These are phyloP conservation scores for Apotomis betuletana DNA, from an alignment of 2,888 invertebrate species.

Conservation along the genomic window DNA sequence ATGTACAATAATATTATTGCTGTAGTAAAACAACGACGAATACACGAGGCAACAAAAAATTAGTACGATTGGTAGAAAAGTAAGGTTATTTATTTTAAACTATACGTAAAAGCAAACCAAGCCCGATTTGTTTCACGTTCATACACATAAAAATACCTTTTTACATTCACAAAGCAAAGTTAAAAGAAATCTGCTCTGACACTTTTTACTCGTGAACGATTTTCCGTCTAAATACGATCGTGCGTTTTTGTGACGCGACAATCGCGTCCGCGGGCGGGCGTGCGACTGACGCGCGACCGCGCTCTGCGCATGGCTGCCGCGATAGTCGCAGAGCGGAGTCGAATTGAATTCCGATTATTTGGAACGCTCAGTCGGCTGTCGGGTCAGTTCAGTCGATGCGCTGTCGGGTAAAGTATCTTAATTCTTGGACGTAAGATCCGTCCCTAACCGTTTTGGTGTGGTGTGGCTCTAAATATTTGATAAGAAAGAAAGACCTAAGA, in stretches of 20 bases:
- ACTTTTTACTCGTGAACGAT: constrained; percentile 9
- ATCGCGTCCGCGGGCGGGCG: constrained; percentile 57
- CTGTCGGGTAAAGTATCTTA: too few relatives aligned
- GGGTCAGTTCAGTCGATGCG: too few relatives aligned
- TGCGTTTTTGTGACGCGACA: constrained; percentile 51
- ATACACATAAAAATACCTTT: background rate
- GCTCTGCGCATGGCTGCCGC: constrained; percentile 49
- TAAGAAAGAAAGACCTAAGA: too few relatives aligned
- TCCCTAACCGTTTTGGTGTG: too few relatives aligned
- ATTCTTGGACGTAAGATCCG: too few relatives aligned
- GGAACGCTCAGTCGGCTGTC: constrained; percentile 3
- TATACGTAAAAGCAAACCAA: background rate
- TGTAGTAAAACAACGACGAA: background rate
- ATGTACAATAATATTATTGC: background rate
- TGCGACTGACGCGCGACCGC: constrained; percentile 55
- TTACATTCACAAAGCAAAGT: background rate
- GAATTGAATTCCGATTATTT: constrained; percentile 13
- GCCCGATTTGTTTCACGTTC: background rate
- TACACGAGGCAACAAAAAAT: constrained; percentile 34
- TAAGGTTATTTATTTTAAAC: constrained; percentile 6
- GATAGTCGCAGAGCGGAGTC: constrained; percentile 22
- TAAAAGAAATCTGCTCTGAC: background rate
- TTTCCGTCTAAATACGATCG: background rate
- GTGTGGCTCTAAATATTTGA: too few relatives aligned
- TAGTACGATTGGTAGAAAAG: constrained; percentile 1